Evolutionary conservation across 2,888 invertebrate species (phyloP), one percentile per base, ranked within the genome.

Genomic region (Leucophora obtusa): DNA sequence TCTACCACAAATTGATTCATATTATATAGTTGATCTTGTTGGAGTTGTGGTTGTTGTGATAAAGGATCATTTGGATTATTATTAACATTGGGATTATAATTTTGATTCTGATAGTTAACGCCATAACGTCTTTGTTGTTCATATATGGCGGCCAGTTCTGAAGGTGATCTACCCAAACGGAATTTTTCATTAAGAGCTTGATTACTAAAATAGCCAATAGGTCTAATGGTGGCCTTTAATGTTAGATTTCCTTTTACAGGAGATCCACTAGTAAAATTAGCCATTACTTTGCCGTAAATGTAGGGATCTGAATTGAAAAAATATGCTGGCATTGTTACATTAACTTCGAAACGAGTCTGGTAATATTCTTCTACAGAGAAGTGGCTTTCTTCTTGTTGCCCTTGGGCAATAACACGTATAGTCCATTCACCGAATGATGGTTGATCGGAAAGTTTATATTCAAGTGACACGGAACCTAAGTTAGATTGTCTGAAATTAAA

Each of bases 341-440:
- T 98, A 53, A 94, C 94, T 92, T 98, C 98, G 88, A 96, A 98
- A 84, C 97, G 92, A 0, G 97, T 97, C 90, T 97, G 97, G 90
- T 97, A 98, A 91, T 97, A 98, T 91, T 98, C 98, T 89, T 98
- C 97, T 0, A 98, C 97, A 8, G 94, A 90, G 90, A 98, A 98
- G 69, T 93, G 93, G 50, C 95, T 93, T 88, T 96, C 96, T 90
- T 98, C 97, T 1, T 94, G 91, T 89, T 97, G 97, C 0, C 96
- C 96, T 87, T 96, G 95, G 0, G 97, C 98, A 83, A 96, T 93
- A 0, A 98, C 95, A 82, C 95, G 93, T 83, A 98, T 95, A 56
- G 93, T 94, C 98, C 98, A 98, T 87, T 96, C 95, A 8, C 98
- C 98, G 89, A 94, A 98, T 56, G 95, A 93, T 0, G 98, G 97